Base-by-base conservation (phyloP, 2,888 invertebrate genomes). In the Marronus borbonicus region DNA sequence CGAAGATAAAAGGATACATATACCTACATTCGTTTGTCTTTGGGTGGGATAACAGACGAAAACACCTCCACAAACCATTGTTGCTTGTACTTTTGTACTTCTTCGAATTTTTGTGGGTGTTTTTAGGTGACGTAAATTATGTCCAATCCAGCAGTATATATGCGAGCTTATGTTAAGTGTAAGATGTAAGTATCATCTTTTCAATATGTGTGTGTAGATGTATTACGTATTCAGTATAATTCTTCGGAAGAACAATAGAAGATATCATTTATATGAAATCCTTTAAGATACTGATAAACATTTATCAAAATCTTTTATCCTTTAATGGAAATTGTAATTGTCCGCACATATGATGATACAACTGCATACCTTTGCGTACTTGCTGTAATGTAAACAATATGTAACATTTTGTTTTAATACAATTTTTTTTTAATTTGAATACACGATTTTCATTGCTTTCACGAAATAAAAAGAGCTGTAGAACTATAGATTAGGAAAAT, bases 101-200 rank as follows among this genome's bases (percentile, higher is more conserved):
- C 52, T 70, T 70, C 28, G 55, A 52, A 70, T 70, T 70, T 70
- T 70, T 70, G 69, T 70, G 69, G 69, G 69, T 55, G 69, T 70
- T 50, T 52, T 31, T 70, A 55, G 52, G 55, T 70, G 69, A 55
- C 17, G 69, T 70, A 70, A 70, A 55, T 55, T 70, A 70, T 52
- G 36, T 70, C 69, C 55, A 55, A 70, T 70, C 65, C 65, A 12
- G 65, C 39, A 36, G 14, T 65, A 39, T 36, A 65, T 36, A 65
- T 39, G 28, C 36, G 39, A 65, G 52, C 7, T 52, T 17, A 52
- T 17, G 52, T 52, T 52, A 1, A 52, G 52, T 17, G 52, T 52
- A 52, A 31, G 31, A 52, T 3, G 52, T 52, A 52, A 52, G 52
- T 52, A 52, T 17, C 52, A 52, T 52, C 17, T n/a, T n/a, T 52